A percentile compares a stretch with the other conserved stretches of the same genome.
Conservation (phyloP, 37 sponge, comb jelly and placozoan species). For the Halichondria panicea region DNA sequence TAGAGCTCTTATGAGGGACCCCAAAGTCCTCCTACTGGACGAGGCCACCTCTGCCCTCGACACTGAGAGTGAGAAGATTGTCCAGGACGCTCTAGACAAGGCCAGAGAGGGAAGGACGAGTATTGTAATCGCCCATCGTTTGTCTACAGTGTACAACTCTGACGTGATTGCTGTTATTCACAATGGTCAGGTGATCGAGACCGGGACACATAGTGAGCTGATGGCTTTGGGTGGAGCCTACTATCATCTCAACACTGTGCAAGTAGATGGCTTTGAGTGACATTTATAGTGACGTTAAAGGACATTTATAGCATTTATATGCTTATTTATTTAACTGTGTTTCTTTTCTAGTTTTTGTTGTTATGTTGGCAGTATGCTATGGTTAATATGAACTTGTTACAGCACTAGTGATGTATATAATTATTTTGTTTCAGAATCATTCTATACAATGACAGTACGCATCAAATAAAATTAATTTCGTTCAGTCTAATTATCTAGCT, state of each 20-base stretch:
- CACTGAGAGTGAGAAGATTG: constrained; percentile 93
- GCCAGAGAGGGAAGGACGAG: constrained; percentile 90
- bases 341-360: no score
- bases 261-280: constrained; percentile 16
- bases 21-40: constrained; percentile 88
- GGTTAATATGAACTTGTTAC: background rate
- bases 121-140: constrained; percentile 91
- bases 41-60: constrained; percentile 95
- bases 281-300: background rate
- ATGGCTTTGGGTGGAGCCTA: constrained; percentile 78
- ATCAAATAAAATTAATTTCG: background rate
- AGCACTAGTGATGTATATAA: background rate
- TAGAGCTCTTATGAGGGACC: constrained; percentile 84
- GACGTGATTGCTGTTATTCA: constrained; percentile 90
- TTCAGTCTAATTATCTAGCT: background rate
- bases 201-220: constrained; percentile 77
- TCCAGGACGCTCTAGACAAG: constrained; percentile 92
- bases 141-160: constrained; percentile 89
- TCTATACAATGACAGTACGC: background rate
- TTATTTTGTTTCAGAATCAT: background rate
- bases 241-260: constrained; percentile 73
- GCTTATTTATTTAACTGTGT: no score
- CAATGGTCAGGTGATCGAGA: constrained; percentile 77
- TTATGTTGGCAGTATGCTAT: background rate
- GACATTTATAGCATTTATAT: background rate